These are phyloP conservation scores for Esox masquinongy DNA, from an alignment of 2,797 vertebrate genomes.

Conservation along the genomic window DNA sequence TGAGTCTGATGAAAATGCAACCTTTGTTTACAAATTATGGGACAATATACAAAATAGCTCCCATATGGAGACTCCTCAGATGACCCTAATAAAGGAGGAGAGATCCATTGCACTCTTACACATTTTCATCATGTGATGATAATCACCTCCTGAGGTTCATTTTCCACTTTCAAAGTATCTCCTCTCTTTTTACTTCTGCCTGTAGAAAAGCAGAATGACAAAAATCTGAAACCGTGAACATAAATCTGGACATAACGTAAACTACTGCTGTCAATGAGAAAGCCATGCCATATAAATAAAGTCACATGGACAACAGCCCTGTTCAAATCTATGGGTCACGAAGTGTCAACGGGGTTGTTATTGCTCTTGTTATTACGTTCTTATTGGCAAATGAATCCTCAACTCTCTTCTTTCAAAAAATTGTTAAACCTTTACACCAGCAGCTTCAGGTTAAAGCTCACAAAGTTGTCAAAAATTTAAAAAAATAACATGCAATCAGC, in stretches of 20 bases:
- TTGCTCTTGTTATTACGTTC: not conserved
- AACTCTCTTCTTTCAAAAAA: not conserved
- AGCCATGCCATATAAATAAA: not conserved
- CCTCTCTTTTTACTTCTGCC: slow-evolving; percentile 93
- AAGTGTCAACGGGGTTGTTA: not conserved
- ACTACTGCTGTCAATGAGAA: not conserved
- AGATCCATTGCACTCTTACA: slow-evolving; percentile 17
- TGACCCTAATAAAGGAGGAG: slow-evolving; percentile 32
- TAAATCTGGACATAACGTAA: not conserved
- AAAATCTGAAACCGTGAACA: not conserved
- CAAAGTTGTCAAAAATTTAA: not conserved
- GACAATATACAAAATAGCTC: not conserved
- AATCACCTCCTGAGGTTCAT: slow-evolving; percentile 95
- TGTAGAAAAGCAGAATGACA: slow-evolving; percentile 56
- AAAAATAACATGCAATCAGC: not conserved
- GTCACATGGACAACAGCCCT: not conserved
- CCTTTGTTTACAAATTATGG: not conserved
- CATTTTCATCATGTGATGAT: slow-evolving; percentile 47
- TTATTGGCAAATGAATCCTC: not conserved
- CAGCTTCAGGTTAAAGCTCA: not conserved
- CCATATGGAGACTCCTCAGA: slow-evolving; percentile 9
- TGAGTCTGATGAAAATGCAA: not conserved
- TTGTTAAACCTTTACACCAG: not conserved
- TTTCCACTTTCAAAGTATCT: slow-evolving; percentile 94
- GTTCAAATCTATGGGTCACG: not conserved